Percentiles rank a stretch among this genome's conserved stretches.
phyloP scores from a whole-genome alignment of 2,888 invertebrate genomes.

The Amiota communis region DNA sequence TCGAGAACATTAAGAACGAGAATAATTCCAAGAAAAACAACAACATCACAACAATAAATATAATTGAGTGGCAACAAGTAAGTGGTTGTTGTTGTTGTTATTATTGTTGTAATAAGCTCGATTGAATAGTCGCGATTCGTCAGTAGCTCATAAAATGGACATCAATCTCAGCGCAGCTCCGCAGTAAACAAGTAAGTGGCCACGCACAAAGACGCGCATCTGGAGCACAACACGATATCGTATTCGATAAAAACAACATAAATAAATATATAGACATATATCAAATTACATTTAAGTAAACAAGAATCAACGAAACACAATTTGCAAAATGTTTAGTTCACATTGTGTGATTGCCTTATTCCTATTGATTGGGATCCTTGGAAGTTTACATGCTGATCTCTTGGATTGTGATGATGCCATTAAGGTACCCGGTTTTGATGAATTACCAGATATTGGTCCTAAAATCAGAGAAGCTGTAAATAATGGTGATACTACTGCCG shows the following conservation, averaged over 20 bases:
- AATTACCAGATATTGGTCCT: constrained; percentile 46
- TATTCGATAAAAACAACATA: not conserved
- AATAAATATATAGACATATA: constrained; percentile 13
- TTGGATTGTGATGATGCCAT: constrained; percentile 61
- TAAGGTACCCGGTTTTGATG: constrained; percentile 50
- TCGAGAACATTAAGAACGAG: constrained; percentile 6
- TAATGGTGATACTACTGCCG: constrained; percentile 41
- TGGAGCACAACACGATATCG: constrained; percentile 4
- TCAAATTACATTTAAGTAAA: constrained; percentile 5
- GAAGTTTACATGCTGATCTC: constrained; percentile 51
- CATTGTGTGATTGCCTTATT: too few relatives aligned
- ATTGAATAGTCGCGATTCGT: not conserved
- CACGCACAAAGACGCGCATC: constrained; percentile 11
- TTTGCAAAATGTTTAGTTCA: constrained; percentile 35
- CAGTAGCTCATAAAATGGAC: constrained; percentile 18
- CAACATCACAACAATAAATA: not conserved
- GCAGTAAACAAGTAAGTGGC: constrained; percentile 17
- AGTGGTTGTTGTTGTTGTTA: constrained; percentile 9
- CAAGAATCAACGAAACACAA: constrained; percentile 34
- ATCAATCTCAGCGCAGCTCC: not conserved
- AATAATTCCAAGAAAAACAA: constrained; percentile 5
- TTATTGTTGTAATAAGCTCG: constrained; percentile 25
- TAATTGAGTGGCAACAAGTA: constrained; percentile 26
- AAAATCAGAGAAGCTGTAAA: constrained; percentile 51
- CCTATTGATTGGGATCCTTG: too few relatives aligned